Percentiles rank a stretch among this genome's conserved stretches.
Conservation (phyloP, 1,140 invertebrate species). For the Antheraea mylitta region DNA sequence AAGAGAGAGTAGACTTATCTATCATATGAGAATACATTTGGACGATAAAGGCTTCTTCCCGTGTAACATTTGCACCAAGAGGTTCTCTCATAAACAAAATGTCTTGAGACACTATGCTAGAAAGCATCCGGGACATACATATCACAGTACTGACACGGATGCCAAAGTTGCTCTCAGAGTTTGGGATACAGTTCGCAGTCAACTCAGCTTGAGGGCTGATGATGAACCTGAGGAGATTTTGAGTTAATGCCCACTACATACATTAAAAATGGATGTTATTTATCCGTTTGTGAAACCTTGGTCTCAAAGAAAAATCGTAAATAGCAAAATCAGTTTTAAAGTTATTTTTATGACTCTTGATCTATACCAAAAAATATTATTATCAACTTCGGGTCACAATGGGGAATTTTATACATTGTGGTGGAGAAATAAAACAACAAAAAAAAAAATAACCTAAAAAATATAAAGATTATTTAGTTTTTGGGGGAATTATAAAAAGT, state of each 20-base stretch:
- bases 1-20: conserved; percentile 87
- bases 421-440: too few relatives aligned
- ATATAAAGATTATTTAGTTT: too few relatives aligned
- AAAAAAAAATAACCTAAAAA: too few relatives aligned
- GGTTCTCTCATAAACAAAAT: conserved; percentile 87
- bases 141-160: conserved; percentile 42
- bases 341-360: too few relatives aligned
- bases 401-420: too few relatives aligned
- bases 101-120: conserved; percentile 48
- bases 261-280: not conserved
- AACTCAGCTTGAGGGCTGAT: not conserved
- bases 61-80: conserved; percentile 94
- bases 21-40: conserved; percentile 90
- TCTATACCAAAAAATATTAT: too few relatives aligned
- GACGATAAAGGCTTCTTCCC: conserved; percentile 88
- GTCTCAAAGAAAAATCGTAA: not conserved
- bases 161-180: conserved; percentile 43
- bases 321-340: not conserved
- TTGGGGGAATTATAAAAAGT: too few relatives aligned
- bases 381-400: too few relatives aligned
- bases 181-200: conserved; percentile 40
- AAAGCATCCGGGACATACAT: conserved; percentile 49
- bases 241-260: conserved; percentile 7
- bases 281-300: not conserved
- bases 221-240: conserved; percentile 21